phyloP scores from a whole-genome alignment of 2,888 invertebrate species.

The Penaeus monodon region DNA sequence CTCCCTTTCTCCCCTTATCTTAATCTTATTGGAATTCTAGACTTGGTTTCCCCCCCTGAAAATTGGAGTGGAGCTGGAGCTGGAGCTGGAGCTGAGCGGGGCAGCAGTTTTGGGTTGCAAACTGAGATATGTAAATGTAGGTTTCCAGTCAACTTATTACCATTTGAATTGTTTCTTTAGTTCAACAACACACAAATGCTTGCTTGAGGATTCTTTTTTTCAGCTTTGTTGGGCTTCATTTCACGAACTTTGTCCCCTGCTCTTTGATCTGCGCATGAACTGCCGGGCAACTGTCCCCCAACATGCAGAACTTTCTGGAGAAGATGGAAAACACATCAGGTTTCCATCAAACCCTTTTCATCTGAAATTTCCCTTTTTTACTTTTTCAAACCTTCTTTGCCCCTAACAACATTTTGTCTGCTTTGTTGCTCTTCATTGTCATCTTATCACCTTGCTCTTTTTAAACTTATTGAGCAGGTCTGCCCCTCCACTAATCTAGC shows the following conservation, averaged over 20 bases:
- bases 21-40: slow-evolving; percentile 67
- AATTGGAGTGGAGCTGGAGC: not conserved
- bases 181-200: slow-evolving; percentile 76
- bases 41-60: slow-evolving; percentile 6
- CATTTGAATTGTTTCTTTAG: slow-evolving; percentile 84
- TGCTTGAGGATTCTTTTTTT: slow-evolving; percentile 71
- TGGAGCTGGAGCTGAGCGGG: not conserved
- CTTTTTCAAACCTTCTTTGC: slow-evolving; percentile 75
- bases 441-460: slow-evolving; percentile 78
- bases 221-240: slow-evolving; percentile 69
- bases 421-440: slow-evolving; percentile 80
- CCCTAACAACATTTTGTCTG: slow-evolving; percentile 75
- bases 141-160: slow-evolving; percentile 76
- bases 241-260: slow-evolving; percentile 71
- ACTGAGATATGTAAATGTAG: slow-evolving; percentile 66
- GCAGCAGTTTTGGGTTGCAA: slow-evolving; percentile 43
- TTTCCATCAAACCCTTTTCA: slow-evolving; percentile 74
- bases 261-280: slow-evolving; percentile 66
- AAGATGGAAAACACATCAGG: slow-evolving; percentile 66
- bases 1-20: slow-evolving; percentile 78
- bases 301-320: slow-evolving; percentile 5
- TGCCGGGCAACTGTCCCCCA: not conserved
- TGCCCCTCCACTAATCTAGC: slow-evolving; percentile 3
- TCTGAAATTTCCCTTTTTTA: slow-evolving; percentile 78
- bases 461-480: slow-evolving; percentile 67